phyloP scores from a whole-genome alignment of 2,113 vertebrate species.

The Apteryx owenii region DNA sequence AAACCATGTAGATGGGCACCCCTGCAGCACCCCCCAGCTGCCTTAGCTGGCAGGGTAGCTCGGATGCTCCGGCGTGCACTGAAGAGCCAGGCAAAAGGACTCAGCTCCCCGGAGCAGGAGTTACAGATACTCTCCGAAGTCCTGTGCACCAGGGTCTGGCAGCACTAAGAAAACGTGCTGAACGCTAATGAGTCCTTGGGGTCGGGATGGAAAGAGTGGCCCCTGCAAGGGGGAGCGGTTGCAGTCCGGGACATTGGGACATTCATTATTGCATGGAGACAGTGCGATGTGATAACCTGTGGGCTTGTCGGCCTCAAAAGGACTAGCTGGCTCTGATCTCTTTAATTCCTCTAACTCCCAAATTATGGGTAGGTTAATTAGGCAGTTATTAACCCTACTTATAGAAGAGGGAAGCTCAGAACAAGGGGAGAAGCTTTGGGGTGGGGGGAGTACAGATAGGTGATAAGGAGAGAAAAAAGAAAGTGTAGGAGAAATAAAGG shows the following conservation, averaged over 20 bases:
- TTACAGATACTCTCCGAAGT: neutral
- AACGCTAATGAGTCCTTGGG: rapidly evolving
- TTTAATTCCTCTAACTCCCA: neutral
- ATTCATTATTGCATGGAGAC: neutral
- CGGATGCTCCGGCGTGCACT: neutral
- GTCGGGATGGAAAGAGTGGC: neutral
- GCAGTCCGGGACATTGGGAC: rapidly evolving
- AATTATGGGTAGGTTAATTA: neutral
- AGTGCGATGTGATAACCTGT: rapidly evolving
- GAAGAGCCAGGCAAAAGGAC: neutral
- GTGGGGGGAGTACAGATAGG: neutral
- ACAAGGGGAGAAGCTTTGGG: neutral
- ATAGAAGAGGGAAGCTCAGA: neutral
- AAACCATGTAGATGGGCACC: neutral
- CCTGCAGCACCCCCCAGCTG: rapidly evolving
- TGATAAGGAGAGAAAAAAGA: neutral
- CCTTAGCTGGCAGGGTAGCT: neutral
- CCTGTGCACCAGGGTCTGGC: neutral
- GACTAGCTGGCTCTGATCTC: neutral
- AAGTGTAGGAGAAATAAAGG: neutral
- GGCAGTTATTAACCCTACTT: neutral
- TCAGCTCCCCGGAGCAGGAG: neutral
- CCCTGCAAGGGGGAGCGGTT: neutral
- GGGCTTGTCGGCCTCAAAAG: neutral
- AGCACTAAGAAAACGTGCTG: neutral